phyloP scores from a whole-genome alignment of 2,888 invertebrate species.

The Protula sp. region DNA sequence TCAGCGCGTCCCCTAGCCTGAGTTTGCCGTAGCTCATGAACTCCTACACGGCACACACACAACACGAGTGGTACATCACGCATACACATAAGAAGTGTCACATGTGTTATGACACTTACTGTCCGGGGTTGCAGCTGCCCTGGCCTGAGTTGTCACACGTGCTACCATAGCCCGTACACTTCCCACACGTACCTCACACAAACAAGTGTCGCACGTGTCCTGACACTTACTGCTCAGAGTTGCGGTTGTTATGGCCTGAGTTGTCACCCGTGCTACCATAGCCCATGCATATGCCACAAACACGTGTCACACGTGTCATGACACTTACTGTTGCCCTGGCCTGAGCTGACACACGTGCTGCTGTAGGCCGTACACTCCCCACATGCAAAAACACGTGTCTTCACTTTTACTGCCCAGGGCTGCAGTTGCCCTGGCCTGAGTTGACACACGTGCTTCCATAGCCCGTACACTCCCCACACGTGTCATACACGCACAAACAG shows the following conservation, averaged over 20 bases:
- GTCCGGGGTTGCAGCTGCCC: background rate
- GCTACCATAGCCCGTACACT: constrained; percentile 88
- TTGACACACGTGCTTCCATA: constrained; percentile 79
- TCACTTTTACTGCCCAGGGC: constrained; percentile 80
- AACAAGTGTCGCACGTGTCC: no score
- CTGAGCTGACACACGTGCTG: constrained; percentile 50
- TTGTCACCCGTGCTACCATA: constrained; percentile 65
- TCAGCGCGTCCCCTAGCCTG: no score
- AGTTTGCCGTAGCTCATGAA: no score
- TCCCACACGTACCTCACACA: constrained; percentile 80
- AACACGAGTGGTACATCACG: no score
- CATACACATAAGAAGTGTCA: no score
- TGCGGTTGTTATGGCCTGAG: constrained; percentile 56
- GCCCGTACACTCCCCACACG: constrained; percentile 89
- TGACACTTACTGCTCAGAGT: background rate
- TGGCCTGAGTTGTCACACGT: background rate
- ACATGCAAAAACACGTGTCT: no score
- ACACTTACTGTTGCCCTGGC: background rate
- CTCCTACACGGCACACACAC: constrained; percentile 94
- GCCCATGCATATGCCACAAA: constrained; percentile 89
- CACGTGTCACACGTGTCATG: no score
- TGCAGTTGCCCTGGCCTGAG: constrained; percentile 70
- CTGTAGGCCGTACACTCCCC: constrained; percentile 91
- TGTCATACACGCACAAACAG: constrained; percentile 81
- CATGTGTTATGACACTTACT: no score